A percentile compares a stretch with the other conserved stretches of the same genome.
Evolutionary conservation across 2,888 invertebrate species (phyloP).

Genomic region (Papilio gigon): DNA sequence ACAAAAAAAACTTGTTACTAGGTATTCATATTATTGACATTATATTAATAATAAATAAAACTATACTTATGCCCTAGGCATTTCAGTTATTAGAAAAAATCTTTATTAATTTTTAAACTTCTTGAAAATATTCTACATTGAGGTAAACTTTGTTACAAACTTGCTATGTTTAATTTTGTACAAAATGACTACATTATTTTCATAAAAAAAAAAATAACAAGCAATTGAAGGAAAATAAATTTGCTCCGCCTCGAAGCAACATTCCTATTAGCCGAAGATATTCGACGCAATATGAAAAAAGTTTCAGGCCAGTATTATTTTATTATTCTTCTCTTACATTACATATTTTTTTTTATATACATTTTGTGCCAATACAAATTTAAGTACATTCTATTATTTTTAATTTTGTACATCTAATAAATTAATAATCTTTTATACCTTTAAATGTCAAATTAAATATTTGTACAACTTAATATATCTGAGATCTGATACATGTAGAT

Average conservation of each 20-base stretch:
- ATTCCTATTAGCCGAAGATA: conserved; percentile 27
- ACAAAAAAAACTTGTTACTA: too few relatives aligned
- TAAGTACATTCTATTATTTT: too few relatives aligned
- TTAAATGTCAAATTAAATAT: too few relatives aligned
- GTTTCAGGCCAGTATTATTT: conserved; percentile 5
- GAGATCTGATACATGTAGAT: too few relatives aligned
- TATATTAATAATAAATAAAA: too few relatives aligned
- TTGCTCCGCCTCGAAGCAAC: conserved; percentile 28
- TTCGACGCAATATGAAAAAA: conserved; percentile 33
- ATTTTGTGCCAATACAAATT: too few relatives aligned
- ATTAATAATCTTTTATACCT: too few relatives aligned
- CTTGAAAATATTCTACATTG: neutral
- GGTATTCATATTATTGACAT: too few relatives aligned
- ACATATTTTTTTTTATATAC: neutral
- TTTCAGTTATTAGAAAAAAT: neutral
- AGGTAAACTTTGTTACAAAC: neutral
- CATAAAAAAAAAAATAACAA: conserved; percentile 29
- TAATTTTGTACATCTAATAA: too few relatives aligned
- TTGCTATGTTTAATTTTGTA: conserved; percentile 1
- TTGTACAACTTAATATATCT: too few relatives aligned
- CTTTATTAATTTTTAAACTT: neutral
- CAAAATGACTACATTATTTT: conserved; percentile 1
- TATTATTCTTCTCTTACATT: conserved; percentile 9
- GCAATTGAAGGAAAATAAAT: conserved; percentile 21
- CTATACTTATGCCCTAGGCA: neutral